Conservation (phyloP, 1,140 invertebrate species). For the Andrena cerasifolii region DNA sequence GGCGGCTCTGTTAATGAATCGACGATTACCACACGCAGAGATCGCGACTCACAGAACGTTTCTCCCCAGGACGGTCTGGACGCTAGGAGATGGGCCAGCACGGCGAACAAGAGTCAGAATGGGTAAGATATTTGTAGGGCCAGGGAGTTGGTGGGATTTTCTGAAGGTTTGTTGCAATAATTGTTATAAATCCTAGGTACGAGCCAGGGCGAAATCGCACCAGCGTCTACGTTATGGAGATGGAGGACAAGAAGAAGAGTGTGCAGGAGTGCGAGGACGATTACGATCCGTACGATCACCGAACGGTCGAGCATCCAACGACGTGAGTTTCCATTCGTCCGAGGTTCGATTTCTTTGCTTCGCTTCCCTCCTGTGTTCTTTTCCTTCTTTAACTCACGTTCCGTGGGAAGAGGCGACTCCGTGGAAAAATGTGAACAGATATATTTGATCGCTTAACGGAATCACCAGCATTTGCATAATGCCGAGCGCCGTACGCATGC, state of each 20-base stretch:
- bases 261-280: slow-evolving; percentile 79
- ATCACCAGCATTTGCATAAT: slow-evolving; percentile 45
- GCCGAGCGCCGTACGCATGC: slow-evolving; percentile 14
- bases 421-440: slow-evolving; percentile 4
- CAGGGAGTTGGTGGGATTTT: too few species aligned
- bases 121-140: slow-evolving; percentile 31
- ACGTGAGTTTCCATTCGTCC: slow-evolving; percentile 83
- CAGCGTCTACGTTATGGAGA: slow-evolving; percentile 78
- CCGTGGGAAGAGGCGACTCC: too few species aligned
- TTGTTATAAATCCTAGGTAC: slow-evolving; percentile 60
- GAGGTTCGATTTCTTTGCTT: not conserved
- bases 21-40: too few species aligned
- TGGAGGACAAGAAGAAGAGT: slow-evolving; percentile 80
- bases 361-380: not conserved
- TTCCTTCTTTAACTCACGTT: not conserved
- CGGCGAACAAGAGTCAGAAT: slow-evolving; percentile 39
- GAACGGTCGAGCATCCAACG: slow-evolving; percentile 87
- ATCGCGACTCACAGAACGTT: slow-evolving; percentile 28
- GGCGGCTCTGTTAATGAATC: too few species aligned
- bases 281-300: slow-evolving; percentile 86
- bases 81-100: slow-evolving; percentile 55
- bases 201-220: slow-evolving; percentile 59
- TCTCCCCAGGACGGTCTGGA: slow-evolving; percentile 69
- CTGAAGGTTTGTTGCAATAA: not conserved
- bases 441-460: slow-evolving; percentile 1